Conservation (phyloP, 2,113 vertebrate genomes). For the Microcebus murinus region DNA sequence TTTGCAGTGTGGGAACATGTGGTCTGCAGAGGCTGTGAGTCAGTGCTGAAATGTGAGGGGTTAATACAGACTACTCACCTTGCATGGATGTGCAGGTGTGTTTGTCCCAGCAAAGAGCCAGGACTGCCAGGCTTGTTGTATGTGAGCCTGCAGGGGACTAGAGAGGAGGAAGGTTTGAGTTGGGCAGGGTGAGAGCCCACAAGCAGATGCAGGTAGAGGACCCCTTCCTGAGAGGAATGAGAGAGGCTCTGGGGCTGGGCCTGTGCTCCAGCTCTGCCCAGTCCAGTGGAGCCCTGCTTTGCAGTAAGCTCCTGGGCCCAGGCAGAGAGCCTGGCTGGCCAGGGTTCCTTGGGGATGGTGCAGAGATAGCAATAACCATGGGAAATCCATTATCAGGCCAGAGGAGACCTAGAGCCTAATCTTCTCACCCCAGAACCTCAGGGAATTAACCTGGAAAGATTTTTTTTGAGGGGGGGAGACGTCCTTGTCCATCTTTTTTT, state of each 20-base stretch:
- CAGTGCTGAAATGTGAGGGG: neutral
- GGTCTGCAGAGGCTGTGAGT: neutral
- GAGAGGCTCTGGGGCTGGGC: no score
- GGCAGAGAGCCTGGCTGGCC: no score
- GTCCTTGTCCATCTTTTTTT: neutral
- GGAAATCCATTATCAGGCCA: neutral
- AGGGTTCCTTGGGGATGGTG: neutral
- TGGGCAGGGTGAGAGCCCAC: neutral
- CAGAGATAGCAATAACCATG: neutral
- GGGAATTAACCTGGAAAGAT: neutral
- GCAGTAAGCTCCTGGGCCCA: rapidly evolving
- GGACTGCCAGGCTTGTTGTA: neutral
- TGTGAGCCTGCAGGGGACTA: rapidly evolving
- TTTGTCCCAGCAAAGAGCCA: neutral
- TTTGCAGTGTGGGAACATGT: neutral
- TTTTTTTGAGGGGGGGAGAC: no score
- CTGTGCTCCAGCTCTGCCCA: neutral
- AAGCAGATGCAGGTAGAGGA: neutral
- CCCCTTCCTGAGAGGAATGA: neutral
- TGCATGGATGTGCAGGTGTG: neutral
- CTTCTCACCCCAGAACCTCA: neutral
- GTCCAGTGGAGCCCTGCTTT: neutral
- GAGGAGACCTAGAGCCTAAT: no score
- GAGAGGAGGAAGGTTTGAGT: neutral
- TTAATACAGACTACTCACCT: neutral